These are phyloP conservation scores for Vulpes lagopus DNA, from an alignment of 2,113 vertebrate genomes.

Conservation along the genomic window DNA sequence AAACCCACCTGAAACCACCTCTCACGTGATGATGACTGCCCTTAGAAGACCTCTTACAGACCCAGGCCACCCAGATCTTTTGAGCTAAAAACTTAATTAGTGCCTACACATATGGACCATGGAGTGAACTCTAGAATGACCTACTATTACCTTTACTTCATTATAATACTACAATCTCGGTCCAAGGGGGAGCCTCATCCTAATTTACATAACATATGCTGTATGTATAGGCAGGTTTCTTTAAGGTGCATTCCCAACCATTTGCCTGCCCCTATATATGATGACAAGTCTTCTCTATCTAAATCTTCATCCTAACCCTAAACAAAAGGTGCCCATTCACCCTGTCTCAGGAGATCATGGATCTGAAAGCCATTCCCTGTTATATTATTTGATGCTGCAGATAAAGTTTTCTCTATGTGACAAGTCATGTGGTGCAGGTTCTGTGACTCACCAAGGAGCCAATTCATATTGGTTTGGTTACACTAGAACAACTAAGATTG, in stretches of 20 bases:
- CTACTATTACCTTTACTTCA: not conserved
- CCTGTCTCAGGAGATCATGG: not conserved
- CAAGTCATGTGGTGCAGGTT: not conserved
- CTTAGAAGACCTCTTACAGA: not conserved
- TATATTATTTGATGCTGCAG: not conserved
- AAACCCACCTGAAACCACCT: not conserved
- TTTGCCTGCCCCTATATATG: not conserved
- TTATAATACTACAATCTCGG: not conserved
- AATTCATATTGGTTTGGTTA: not conserved
- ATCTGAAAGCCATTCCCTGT: not conserved
- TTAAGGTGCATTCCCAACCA: not conserved
- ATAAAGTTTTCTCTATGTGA: not conserved
- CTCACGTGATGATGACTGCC: not conserved
- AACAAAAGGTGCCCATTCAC: not conserved
- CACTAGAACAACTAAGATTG: not conserved
- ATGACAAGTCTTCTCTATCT: not conserved
- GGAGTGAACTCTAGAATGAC: not conserved
- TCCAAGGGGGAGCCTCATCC: too few species aligned
- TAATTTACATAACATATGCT: not conserved
- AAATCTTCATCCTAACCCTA: not conserved
- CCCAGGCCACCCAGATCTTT: not conserved
- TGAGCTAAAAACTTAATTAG: not conserved
- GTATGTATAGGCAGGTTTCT: not conserved
- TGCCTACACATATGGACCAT: not conserved
- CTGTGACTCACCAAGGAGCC: not conserved